A percentile compares a stretch with the other conserved stretches of the same genome.
Conservation (phyloP, 1,140 invertebrate genomes). For the Cotesia typhae region DNA sequence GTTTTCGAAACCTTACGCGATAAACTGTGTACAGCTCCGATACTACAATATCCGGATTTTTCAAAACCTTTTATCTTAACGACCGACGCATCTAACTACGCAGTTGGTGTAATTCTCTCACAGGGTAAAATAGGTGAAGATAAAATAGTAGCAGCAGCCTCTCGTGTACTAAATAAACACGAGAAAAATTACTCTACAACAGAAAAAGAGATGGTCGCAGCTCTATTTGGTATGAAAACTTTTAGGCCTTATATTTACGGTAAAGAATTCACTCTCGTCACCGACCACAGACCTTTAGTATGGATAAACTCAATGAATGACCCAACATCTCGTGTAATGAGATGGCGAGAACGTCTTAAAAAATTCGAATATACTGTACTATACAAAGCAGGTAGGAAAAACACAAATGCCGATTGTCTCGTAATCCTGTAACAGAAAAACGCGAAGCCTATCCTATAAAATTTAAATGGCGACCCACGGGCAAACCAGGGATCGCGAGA, state of each 20-base stretch:
- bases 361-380: neutral
- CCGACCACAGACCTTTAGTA: neutral
- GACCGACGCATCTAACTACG: too few species aligned
- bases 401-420: neutral
- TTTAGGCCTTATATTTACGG: slow-evolving; percentile 5
- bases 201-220: slow-evolving; percentile 1
- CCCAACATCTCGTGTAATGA: slow-evolving; percentile 1
- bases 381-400: neutral
- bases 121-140: too few species aligned
- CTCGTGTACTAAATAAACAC: too few species aligned
- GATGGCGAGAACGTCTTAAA: neutral
- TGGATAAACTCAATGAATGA: slow-evolving; percentile 11
- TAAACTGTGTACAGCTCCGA: too few species aligned
- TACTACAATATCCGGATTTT: too few species aligned
- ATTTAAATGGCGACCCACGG: too few species aligned
- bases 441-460: too few species aligned
- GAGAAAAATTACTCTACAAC: neutral
- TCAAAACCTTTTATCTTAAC: too few species aligned
- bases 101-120: too few species aligned
- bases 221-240: neutral
- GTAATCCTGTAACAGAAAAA: neutral
- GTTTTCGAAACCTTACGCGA: too few species aligned
- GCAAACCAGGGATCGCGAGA: too few species aligned
- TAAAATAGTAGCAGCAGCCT: too few species aligned
- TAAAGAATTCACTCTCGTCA: neutral